Percentiles rank a stretch among this genome's conserved stretches.
phyloP scores from a whole-genome alignment of 2,797 vertebrate genomes.

The Danionella dracula region DNA sequence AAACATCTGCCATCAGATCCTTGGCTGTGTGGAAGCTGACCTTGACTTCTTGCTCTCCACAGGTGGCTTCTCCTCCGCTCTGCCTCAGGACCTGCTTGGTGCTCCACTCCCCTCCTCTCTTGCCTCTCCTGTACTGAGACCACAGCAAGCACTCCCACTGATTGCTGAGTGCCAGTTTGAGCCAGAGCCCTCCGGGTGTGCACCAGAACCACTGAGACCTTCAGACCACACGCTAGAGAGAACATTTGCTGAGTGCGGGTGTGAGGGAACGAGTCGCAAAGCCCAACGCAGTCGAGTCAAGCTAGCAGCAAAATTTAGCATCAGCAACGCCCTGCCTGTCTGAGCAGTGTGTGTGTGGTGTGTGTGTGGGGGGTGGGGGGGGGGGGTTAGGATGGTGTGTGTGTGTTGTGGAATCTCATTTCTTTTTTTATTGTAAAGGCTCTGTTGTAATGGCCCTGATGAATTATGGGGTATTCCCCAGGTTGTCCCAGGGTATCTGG shows the following conservation, averaged over 20 bases:
- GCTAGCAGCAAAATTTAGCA: conserved; percentile 94
- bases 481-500: too few relatives aligned
- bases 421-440: too few relatives aligned
- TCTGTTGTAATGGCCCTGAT: too few relatives aligned
- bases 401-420: background rate
- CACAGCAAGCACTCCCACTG: too few relatives aligned
- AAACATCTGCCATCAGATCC: too few relatives aligned
- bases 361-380: too few relatives aligned
- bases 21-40: conserved; percentile 54
- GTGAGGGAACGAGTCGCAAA: conserved; percentile 77
- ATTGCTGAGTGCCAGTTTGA: conserved; percentile 53
- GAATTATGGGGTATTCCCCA: too few relatives aligned
- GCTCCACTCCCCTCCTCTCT: conserved; percentile 92
- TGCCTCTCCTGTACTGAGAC: conserved; percentile 89
- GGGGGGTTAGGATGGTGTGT: too few relatives aligned
- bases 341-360: conserved; percentile 51
- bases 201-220: too few relatives aligned
- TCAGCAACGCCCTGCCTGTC: conserved; percentile 69
- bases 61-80: conserved; percentile 52
- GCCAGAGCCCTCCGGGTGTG: conserved; percentile 79
- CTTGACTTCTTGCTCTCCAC: too few relatives aligned
- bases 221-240: too few relatives aligned
- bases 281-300: conserved; percentile 82
- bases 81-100: conserved; percentile 83
- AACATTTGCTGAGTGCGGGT: conserved; percentile 15